Evolutionary conservation across 2,113 vertebrate genomes (phyloP), one percentile per base, ranked within the genome.

Genomic region (Tursiops truncatus): DNA sequence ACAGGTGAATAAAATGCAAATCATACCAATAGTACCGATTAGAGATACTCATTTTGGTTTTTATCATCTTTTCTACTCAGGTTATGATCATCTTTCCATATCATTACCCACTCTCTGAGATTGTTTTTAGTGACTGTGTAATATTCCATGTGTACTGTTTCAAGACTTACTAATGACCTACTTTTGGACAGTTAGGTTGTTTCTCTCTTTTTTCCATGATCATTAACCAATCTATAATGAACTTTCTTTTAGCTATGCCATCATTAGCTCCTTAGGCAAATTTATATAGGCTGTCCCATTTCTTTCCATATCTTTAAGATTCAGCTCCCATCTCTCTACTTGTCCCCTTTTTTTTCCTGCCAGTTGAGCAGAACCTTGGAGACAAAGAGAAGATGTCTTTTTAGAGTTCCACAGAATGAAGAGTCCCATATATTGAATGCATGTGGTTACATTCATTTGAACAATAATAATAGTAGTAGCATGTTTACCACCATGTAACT

Each of bases 11-110:
- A 89, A 91, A 94, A 70, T 94, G 33, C 21, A 70, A 41, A 84
- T 77, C 82, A 68, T 0, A 3, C 65, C 28, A 65, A 8, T 87
- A 65, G 36, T 76, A 89, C 28, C 67, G 80, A 65, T 92, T 96
- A 56, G 74, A 84, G 63, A 74, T 65, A 68, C 41, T 90, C 25
- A 90, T 91, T 97, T 97, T 92, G 70, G 79, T 92, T 94, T 94
- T 94, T 90, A 87, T 76, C 33, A 62, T 18, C 47, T 71, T 89
- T 94, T 71, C 79, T 58, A 87, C 21, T 87, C 38, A 79, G 65
- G 21, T 94, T 56, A 44, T 36, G 77, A 28, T 92, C 20, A 26
- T 93, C 44, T 95, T 93, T 83, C 38, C 31, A 12, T 65, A 38
- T 87, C 36, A 76, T 74, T 68, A 85, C 18, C 36, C 25, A 11